Evolutionary conservation across 2,797 vertebrate species (phyloP).

Genomic region (Galaxias olidus): DNA sequence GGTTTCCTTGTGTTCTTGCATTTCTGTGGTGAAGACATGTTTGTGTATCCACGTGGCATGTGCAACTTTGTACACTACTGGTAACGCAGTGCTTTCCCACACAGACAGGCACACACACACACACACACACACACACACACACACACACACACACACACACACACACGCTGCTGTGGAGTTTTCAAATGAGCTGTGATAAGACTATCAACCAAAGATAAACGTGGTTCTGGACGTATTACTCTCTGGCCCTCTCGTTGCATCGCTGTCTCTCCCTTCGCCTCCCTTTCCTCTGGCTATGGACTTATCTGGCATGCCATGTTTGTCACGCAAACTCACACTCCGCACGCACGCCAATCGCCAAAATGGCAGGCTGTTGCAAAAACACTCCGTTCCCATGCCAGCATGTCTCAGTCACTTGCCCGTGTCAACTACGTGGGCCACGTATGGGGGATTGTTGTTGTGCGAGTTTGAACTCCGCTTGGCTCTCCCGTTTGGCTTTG

Average conservation of each 20-base stretch:
- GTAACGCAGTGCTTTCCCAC: no score
- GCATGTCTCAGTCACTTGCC: slow-evolving; percentile 47
- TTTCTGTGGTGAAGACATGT: no score
- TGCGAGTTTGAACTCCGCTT: slow-evolving; percentile 11
- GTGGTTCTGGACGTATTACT: slow-evolving; percentile 4
- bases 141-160: slow-evolving; percentile 6
- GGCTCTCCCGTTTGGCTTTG: neutral
- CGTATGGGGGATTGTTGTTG: neutral
- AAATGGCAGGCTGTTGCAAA: slow-evolving; percentile 48
- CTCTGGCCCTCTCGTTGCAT: slow-evolving; percentile 6
- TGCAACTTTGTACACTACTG: no score
- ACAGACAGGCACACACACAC: no score
- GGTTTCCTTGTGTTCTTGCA: no score
- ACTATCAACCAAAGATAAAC: slow-evolving; percentile 46
- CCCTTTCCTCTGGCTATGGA: slow-evolving; percentile 27
- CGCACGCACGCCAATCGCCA: slow-evolving; percentile 44
- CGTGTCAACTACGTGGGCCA: slow-evolving; percentile 24
- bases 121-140: no score
- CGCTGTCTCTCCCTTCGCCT: slow-evolving; percentile 1
- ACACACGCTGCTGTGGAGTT: slow-evolving; percentile 42
- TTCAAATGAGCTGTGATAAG: slow-evolving; percentile 53
- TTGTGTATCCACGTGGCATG: no score
- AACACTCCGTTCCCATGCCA: slow-evolving; percentile 51
- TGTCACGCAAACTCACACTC: slow-evolving; percentile 56
- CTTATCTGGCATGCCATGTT: slow-evolving; percentile 61